Evolutionary conservation across 2,888 invertebrate genomes (phyloP).

Genomic region (Eulithis prunata): DNA sequence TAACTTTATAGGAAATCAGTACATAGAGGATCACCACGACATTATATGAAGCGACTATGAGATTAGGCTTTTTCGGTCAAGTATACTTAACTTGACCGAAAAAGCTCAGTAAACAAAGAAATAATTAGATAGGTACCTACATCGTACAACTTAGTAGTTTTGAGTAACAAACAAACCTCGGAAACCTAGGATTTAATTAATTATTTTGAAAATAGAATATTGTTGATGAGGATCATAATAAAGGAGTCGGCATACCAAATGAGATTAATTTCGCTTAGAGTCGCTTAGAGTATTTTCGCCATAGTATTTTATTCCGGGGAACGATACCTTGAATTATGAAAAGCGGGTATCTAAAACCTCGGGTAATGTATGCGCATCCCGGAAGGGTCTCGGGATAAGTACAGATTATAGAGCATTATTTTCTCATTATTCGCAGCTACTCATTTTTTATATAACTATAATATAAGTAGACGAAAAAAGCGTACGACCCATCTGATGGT

Average conservation of each 20-base stretch:
- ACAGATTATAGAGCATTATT: constrained; percentile 30
- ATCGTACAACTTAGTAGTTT: too few species aligned
- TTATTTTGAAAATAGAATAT: constrained; percentile 5
- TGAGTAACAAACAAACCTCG: too few species aligned
- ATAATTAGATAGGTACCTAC: too few species aligned
- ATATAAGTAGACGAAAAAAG: too few species aligned
- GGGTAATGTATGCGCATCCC: constrained; percentile 30
- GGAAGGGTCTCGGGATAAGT: constrained; percentile 28
- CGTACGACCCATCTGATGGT: too few species aligned
- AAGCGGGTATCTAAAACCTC: constrained; percentile 20
- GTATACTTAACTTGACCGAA: too few species aligned
- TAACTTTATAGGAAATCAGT: too few species aligned
- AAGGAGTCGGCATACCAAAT: constrained; percentile 5
- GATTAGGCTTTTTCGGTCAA: too few species aligned
- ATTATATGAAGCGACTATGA: too few species aligned
- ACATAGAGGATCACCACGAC: too few species aligned
- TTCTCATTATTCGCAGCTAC: constrained; percentile 25
- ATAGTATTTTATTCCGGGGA: constrained; percentile 19
- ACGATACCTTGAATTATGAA: constrained; percentile 24
- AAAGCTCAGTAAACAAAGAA: too few species aligned
- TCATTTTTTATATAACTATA: too few species aligned
- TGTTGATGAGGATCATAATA: not conserved
- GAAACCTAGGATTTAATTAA: not conserved
- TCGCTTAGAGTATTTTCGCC: not conserved
- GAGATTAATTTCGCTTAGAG: constrained; percentile 7